Percentiles rank a stretch among this genome's conserved stretches.
Conservation (phyloP, 64 coral and sea anemone species). For the Trachythela sp. region DNA sequence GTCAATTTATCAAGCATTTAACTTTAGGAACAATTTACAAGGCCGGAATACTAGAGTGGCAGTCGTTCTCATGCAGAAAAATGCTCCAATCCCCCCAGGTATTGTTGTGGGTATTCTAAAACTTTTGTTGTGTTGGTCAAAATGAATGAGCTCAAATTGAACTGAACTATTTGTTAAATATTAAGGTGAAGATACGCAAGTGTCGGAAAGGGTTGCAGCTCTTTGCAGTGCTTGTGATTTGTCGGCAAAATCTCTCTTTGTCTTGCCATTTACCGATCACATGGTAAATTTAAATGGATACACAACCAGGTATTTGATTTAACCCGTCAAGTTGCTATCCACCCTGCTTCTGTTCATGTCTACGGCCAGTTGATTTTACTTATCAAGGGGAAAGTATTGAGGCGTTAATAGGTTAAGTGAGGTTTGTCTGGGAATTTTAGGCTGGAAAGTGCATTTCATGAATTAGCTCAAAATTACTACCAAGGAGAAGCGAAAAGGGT, state of each 20-base stretch:
- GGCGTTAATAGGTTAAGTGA: too few relatives aligned
- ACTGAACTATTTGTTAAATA: not conserved
- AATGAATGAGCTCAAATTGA: too few relatives aligned
- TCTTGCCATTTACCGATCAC: conserved; percentile 86
- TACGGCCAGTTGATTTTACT: too few relatives aligned
- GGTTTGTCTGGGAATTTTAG: too few relatives aligned
- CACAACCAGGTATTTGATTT: conserved; percentile 66
- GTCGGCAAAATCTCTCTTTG: conserved; percentile 97
- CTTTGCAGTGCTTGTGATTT: conserved; percentile 96
- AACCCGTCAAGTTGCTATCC: not conserved
- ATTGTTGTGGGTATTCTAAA: not conserved
- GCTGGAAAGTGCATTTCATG: conserved; percentile 96
- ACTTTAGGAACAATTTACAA: conserved; percentile 60
- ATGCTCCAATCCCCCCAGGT: conserved; percentile 95
- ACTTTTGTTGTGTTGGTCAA: not conserved
- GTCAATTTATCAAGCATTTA: not conserved
- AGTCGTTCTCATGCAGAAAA: conserved; percentile 96
- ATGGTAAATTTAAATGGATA: conserved; percentile 65
- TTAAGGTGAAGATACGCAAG: conserved; percentile 91
- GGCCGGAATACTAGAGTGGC: conserved; percentile 93
- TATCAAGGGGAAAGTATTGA: too few relatives aligned
- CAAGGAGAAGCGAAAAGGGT: conserved; percentile 92
- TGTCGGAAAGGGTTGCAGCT: conserved; percentile 80
- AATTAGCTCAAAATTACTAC: conserved; percentile 91
- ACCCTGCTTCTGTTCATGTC: too few relatives aligned